These are phyloP conservation scores for Epinephelus lanceolatus DNA, from an alignment of 2,113 vertebrate species.

Conservation along the genomic window DNA sequence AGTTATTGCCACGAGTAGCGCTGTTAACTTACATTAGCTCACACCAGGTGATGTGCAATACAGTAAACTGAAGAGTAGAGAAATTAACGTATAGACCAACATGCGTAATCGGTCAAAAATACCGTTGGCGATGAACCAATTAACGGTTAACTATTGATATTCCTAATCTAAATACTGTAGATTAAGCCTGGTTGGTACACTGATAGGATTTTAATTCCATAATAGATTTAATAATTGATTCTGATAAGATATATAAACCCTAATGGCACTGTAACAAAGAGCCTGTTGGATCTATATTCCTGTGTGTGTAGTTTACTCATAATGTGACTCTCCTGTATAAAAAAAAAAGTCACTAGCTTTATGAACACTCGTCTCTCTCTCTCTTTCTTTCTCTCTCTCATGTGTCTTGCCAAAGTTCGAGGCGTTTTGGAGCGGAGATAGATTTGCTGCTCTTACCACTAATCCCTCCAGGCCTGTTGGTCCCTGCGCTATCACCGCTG, in stretches of 20 bases:
- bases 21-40: too few species aligned
- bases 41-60: too few species aligned
- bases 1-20: too few species aligned
- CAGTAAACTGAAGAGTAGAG: too few species aligned
- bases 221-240: not conserved
- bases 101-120: too few species aligned
- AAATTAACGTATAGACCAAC: too few species aligned
- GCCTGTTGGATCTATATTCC: not conserved
- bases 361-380: not conserved
- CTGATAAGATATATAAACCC: too few species aligned
- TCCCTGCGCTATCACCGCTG: slow-evolving; percentile 44
- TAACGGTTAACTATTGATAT: too few species aligned
- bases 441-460: slow-evolving; percentile 34
- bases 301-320: not conserved
- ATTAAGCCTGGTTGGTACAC: not conserved
- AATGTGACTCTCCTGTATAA: not conserved
- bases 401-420: slow-evolving; percentile 40
- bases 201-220: too few species aligned
- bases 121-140: too few species aligned
- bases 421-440: slow-evolving; percentile 43
- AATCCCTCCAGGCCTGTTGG: slow-evolving; percentile 43
- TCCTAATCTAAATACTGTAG: not conserved
- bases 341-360: slow-evolving; percentile 6
- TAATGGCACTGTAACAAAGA: not conserved
- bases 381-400: not conserved